These are phyloP conservation scores for Phataginus tetradactyla DNA, from an alignment of 2,797 vertebrate genomes.

Conservation along the genomic window DNA sequence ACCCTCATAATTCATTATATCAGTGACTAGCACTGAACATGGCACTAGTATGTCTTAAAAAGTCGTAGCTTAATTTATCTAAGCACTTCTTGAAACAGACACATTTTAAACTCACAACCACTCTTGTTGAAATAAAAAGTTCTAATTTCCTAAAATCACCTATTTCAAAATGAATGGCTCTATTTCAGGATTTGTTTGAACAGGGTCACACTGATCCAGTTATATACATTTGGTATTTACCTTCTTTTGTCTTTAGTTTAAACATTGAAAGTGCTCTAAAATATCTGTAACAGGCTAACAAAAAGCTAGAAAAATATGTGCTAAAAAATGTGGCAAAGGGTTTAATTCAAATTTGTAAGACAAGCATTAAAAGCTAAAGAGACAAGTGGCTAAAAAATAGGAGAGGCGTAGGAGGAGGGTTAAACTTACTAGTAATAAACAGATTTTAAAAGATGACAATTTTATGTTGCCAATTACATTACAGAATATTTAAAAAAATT, in stretches of 20 bases:
- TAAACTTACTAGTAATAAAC: conserved; percentile 18
- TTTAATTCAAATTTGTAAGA: conserved; percentile 47
- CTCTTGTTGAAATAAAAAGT: conserved; percentile 4
- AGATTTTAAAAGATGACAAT: neutral
- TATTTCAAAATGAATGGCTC: conserved; percentile 55
- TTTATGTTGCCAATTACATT: conserved; percentile 5
- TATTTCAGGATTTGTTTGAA: conserved; percentile 39
- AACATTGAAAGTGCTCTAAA: conserved; percentile 52
- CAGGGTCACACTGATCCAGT: neutral
- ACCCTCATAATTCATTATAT: neutral
- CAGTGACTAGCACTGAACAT: neutral
- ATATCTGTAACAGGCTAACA: conserved; percentile 44
- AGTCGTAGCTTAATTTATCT: neutral
- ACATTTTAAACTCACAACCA: conserved; percentile 36
- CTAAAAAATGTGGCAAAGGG: conserved; percentile 28
- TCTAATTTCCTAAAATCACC: conserved; percentile 49
- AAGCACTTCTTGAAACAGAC: conserved; percentile 18
- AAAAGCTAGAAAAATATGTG: conserved; percentile 12
- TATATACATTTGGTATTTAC: conserved; percentile 19
- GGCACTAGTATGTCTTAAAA: neutral
- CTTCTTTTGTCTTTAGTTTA: conserved; percentile 40
- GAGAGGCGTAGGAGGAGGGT: neutral
- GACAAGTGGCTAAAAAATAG: neutral
- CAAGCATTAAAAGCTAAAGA: neutral
- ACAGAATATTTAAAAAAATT: conserved; percentile 14